These are phyloP conservation scores for Calliopum simillimum DNA, from an alignment of 2,888 invertebrate species.

Conservation along the genomic window DNA sequence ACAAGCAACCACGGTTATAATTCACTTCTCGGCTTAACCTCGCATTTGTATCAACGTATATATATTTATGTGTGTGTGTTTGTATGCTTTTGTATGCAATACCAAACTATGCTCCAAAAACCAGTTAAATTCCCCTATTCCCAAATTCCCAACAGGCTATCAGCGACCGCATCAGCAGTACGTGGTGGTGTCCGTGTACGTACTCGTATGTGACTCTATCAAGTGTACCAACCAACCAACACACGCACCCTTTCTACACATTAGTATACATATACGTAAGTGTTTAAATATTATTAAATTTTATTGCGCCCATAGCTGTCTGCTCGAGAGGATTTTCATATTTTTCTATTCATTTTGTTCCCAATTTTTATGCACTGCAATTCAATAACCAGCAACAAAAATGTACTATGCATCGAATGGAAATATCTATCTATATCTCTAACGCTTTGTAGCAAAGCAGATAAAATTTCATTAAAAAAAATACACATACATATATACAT, in stretches of 20 bases:
- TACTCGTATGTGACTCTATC: not conserved
- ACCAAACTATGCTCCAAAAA: not conserved
- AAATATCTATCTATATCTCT: too few relatives aligned
- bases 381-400: too few relatives aligned
- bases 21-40: not conserved
- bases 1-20: not conserved
- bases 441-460: too few relatives aligned
- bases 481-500: too few relatives aligned
- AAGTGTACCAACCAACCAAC: not conserved
- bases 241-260: not conserved
- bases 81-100: conserved; percentile 5
- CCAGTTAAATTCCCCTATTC: conserved; percentile 31
- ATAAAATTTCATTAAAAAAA: too few relatives aligned
- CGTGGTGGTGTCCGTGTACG: conserved; percentile 9
- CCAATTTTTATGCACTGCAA: too few relatives aligned
- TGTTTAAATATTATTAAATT: not conserved
- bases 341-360: too few relatives aligned
- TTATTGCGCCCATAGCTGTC: too few relatives aligned
- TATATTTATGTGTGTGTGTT: not conserved
- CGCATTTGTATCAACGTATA: not conserved
- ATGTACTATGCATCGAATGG: too few relatives aligned
- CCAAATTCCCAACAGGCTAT: conserved; percentile 42
- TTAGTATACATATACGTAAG: not conserved
- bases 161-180: conserved; percentile 35
- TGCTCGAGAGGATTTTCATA: too few relatives aligned